A percentile compares a stretch with the other conserved stretches of the same genome.
phyloP scores from a whole-genome alignment of 2,113 vertebrate species.

The Labeo catla region DNA sequence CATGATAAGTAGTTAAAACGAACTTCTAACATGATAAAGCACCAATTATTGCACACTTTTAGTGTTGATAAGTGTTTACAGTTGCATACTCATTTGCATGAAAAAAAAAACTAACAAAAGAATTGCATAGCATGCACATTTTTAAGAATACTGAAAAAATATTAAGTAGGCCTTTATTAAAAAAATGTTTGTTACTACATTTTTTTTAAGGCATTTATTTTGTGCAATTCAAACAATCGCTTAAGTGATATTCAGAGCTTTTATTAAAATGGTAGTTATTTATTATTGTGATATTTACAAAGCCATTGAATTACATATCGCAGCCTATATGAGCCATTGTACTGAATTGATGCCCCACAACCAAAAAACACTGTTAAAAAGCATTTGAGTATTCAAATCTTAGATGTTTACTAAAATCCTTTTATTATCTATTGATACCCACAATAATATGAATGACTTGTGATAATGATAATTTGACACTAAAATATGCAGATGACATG shows the following conservation, averaged over 20 bases:
- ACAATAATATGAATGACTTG: no score
- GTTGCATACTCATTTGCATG: background rate
- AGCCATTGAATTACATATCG: background rate
- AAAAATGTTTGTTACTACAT: no score
- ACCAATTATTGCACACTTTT: background rate
- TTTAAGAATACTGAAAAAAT: background rate
- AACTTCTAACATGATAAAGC: background rate
- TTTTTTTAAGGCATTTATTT: background rate
- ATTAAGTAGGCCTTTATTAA: background rate
- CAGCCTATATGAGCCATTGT: background rate
- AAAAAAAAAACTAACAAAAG: background rate
- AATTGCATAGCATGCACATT: background rate
- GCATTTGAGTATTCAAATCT: no score
- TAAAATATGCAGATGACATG: no score
- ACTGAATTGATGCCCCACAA: no score
- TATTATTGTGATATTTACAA: background rate
- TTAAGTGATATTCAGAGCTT: background rate
- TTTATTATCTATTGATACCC: no score
- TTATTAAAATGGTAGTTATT: background rate
- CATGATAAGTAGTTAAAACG: no score
- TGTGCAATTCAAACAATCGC: background rate
- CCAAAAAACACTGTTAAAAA: no score
- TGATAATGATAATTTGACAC: no score
- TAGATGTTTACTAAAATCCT: no score
- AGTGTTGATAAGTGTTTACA: background rate